These are phyloP conservation scores for Diplosoma virens DNA, from an alignment of 23 tunicate genomes.

Conservation along the genomic window DNA sequence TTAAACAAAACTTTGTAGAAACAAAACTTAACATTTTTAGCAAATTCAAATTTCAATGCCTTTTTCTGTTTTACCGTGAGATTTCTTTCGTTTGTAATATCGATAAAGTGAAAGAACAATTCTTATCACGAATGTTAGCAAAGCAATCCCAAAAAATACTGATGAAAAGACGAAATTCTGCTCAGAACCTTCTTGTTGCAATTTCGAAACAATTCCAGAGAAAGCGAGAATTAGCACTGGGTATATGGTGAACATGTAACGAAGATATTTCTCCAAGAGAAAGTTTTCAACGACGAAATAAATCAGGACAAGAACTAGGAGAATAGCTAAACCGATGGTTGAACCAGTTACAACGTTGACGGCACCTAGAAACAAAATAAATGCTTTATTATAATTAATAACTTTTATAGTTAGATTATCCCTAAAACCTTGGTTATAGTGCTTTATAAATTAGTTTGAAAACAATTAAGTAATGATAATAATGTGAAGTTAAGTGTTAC, in stretches of 20 bases:
- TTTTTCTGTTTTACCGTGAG: not conserved
- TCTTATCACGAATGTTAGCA: not conserved
- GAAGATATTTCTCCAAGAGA: conserved; percentile 21
- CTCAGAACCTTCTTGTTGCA: not conserved
- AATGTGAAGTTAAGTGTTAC: too few species aligned
- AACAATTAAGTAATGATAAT: too few species aligned
- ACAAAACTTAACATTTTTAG: too few species aligned
- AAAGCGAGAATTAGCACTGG: conserved; percentile 40
- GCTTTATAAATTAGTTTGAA: too few species aligned
- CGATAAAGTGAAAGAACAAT: not conserved
- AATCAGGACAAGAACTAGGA: not conserved
- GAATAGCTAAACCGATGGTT: not conserved
- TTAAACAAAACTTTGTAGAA: too few species aligned
- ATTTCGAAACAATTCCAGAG: conserved; percentile 11
- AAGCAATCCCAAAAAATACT: not conserved
- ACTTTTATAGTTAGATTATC: too few species aligned
- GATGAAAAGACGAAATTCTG: conserved; percentile 11
- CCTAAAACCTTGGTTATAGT: too few species aligned
- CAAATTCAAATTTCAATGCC: not conserved
- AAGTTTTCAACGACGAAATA: conserved; percentile 27
- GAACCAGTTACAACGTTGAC: conserved; percentile 7
- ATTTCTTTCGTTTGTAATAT: not conserved
- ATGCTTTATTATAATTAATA: too few species aligned
- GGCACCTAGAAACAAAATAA: conserved; percentile 4
- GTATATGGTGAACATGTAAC: conserved; percentile 32